Percentiles rank a stretch among this genome's conserved stretches.
phyloP scores from a whole-genome alignment of 2,888 invertebrate species.

The Dolichomitus sp. region DNA sequence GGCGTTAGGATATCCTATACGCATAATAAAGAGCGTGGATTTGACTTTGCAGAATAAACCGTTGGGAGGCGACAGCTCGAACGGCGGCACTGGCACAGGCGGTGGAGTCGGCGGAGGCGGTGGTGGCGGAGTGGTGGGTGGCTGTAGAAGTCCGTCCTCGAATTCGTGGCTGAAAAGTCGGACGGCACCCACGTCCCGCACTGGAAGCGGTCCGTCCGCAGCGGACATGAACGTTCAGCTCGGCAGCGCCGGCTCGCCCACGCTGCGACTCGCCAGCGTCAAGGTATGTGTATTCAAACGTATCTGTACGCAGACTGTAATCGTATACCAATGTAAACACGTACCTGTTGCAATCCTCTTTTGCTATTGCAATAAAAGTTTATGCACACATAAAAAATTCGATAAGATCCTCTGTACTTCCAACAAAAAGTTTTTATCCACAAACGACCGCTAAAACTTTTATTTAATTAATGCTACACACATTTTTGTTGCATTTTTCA shows the following conservation, averaged over 20 bases:
- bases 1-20: slow-evolving; percentile 11
- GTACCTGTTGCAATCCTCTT: not conserved
- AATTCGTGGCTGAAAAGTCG: slow-evolving; percentile 83
- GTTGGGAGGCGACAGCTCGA: slow-evolving; percentile 77
- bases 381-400: no score
- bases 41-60: slow-evolving; percentile 79
- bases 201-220: slow-evolving; percentile 82
- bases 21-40: slow-evolving; percentile 43
- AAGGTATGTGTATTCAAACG: slow-evolving; percentile 77
- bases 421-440: no score
- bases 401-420: no score
- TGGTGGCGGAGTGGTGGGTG: slow-evolving; percentile 72
- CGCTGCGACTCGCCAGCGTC: slow-evolving; percentile 86
- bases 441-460: no score
- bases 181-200: slow-evolving; percentile 84
- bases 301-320: not conserved
- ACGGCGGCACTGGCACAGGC: slow-evolving; percentile 72
- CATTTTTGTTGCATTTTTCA: no score
- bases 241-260: slow-evolving; percentile 86
- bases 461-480: no score
- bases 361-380: no score
- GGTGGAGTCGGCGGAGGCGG: slow-evolving; percentile 70
- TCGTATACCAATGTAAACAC: not conserved
- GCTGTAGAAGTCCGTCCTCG: slow-evolving; percentile 79
- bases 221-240: slow-evolving; percentile 88